A percentile compares a stretch with the other conserved stretches of the same genome.
Conservation (phyloP, 2,888 invertebrate species). For the Nomada flava region DNA sequence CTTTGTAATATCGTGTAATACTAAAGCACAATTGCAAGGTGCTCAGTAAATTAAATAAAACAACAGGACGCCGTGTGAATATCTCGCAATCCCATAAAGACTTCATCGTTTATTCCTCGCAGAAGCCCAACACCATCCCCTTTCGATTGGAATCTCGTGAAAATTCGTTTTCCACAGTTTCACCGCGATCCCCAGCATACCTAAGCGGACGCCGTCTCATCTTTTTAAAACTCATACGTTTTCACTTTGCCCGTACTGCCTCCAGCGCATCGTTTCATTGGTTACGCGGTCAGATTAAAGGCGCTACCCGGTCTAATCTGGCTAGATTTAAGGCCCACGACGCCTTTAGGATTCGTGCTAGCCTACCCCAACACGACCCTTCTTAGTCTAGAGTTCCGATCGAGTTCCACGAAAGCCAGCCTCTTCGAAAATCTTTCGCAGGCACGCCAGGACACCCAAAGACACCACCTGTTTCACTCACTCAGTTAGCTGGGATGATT, state of each 20-base stretch:
- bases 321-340: slow-evolving; percentile 62
- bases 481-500: not conserved
- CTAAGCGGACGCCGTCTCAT: slow-evolving; percentile 29
- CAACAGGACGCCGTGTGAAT: not conserved
- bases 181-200: slow-evolving; percentile 44
- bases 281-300: slow-evolving; percentile 66
- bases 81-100: slow-evolving; percentile 10
- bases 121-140: not conserved
- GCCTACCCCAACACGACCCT: slow-evolving; percentile 65
- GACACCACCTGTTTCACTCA: slow-evolving; percentile 42
- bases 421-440: slow-evolving; percentile 35
- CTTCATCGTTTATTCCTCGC: slow-evolving; percentile 14
- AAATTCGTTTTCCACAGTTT: slow-evolving; percentile 23
- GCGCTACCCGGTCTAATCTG: slow-evolving; percentile 59
- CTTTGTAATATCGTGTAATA: no score
- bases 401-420: slow-evolving; percentile 45
- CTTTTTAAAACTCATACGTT: slow-evolving; percentile 49
- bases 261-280: slow-evolving; percentile 39
- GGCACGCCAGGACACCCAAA: slow-evolving; percentile 31
- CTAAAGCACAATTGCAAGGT: no score
- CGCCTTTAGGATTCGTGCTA: slow-evolving; percentile 32
- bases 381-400: slow-evolving; percentile 57
- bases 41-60: no score
- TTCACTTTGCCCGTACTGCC: slow-evolving; percentile 50
- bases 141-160: slow-evolving; percentile 11